Percentiles rank a stretch among this genome's conserved stretches.
phyloP scores from a whole-genome alignment of 2,797 vertebrate genomes.

The Buphagus erythrorhynchus region DNA sequence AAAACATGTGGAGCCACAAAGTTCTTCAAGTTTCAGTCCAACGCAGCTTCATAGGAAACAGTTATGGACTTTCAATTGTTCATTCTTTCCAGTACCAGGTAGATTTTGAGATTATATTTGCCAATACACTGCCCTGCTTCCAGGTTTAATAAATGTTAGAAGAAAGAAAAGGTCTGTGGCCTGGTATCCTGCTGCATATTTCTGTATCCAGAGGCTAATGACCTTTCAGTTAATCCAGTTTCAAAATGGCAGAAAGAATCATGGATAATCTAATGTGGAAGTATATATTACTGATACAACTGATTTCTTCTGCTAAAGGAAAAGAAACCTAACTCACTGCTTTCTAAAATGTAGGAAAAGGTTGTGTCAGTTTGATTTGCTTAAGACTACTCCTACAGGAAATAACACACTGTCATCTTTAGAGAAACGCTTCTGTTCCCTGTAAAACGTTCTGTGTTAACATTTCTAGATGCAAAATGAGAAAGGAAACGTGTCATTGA shows the following conservation, averaged over 20 bases:
- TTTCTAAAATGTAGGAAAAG: not conserved
- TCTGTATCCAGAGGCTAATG: not conserved
- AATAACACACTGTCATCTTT: not conserved
- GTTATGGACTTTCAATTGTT: not conserved
- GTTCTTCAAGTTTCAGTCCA: not conserved
- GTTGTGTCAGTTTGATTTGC: not conserved
- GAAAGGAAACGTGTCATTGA: not conserved
- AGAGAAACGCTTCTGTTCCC: not conserved
- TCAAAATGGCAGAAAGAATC: not conserved
- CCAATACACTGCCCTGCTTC: not conserved
- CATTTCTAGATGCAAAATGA: not conserved
- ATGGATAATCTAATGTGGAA: not conserved
- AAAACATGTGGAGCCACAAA: conserved; percentile 2
- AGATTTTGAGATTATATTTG: not conserved
- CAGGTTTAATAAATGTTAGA: not conserved
- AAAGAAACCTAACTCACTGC: not conserved
- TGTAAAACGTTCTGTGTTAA: not conserved
- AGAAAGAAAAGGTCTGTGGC: not conserved
- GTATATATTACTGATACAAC: not conserved
- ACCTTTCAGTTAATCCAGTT: not conserved
- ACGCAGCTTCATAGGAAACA: not conserved
- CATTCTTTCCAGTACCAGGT: conserved; percentile 38
- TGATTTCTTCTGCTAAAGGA: not conserved
- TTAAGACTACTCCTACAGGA: not conserved
- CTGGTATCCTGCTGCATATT: not conserved